Percentiles rank a stretch among this genome's conserved stretches.
Evolutionary conservation across 1,140 invertebrate species (phyloP).

Genomic region (Penaeus indicus): DNA sequence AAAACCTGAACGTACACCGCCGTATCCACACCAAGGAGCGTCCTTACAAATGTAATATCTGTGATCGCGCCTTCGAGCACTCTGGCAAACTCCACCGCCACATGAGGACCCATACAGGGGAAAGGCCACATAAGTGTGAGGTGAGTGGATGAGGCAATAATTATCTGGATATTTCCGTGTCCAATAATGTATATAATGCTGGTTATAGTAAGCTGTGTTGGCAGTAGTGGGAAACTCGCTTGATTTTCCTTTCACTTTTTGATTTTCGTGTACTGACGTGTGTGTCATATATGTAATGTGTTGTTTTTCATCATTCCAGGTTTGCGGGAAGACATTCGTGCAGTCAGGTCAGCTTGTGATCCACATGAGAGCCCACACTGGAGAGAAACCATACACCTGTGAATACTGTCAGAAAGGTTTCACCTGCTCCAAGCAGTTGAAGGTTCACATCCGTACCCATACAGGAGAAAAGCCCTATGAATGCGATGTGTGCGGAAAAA

Average conservation of each 20-base stretch:
- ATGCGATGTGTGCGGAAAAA: conserved; percentile 84
- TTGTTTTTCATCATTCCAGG: conserved; percentile 75
- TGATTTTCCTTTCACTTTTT: not conserved
- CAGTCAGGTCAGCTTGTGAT: conserved; percentile 69
- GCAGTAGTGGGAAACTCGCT: not conserved
- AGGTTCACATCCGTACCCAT: conserved; percentile 87
- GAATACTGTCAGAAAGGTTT: conserved; percentile 72
- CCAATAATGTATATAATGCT: not conserved
- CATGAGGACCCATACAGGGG: conserved; percentile 87
- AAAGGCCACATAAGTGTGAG: conserved; percentile 85
- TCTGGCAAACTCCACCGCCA: conserved; percentile 91
- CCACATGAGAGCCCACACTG: conserved; percentile 70
- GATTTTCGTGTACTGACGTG: not conserved
- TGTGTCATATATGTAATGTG: not conserved
- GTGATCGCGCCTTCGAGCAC: conserved; percentile 91
- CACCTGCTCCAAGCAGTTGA: conserved; percentile 82
- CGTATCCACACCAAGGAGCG: conserved; percentile 89
- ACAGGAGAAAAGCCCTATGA: conserved; percentile 80
- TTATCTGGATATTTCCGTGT: not conserved
- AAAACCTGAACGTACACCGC: conserved; percentile 91
- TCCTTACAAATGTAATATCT: conserved; percentile 89
- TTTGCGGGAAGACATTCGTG: conserved; percentile 76
- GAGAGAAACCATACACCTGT: conserved; percentile 73
- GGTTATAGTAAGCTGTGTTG: not conserved
- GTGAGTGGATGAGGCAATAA: conserved; percentile 8